phyloP scores from a whole-genome alignment of 1,140 invertebrate species.

The Dreissena polymorpha region DNA sequence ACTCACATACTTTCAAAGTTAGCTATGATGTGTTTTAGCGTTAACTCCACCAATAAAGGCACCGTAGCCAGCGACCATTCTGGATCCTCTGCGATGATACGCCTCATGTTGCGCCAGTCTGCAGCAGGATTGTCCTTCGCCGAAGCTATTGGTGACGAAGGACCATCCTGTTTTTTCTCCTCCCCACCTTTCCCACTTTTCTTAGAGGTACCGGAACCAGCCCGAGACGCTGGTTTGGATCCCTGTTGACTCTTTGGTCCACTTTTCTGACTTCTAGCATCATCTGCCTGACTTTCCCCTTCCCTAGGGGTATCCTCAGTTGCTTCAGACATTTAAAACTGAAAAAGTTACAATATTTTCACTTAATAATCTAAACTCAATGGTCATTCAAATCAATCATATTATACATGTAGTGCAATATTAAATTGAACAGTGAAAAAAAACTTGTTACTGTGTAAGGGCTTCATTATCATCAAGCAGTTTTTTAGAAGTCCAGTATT shows the following conservation, averaged over 20 bases:
- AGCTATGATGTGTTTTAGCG: conserved; percentile 75
- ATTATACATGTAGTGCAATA: neutral
- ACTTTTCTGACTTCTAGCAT: conserved; percentile 67
- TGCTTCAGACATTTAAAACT: neutral
- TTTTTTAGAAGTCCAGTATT: no score
- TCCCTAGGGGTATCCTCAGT: conserved; percentile 36
- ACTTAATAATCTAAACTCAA: no score
- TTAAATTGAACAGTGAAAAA: no score
- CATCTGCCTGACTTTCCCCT: conserved; percentile 57
- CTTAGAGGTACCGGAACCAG: conserved; percentile 67
- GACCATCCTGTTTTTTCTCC: conserved; percentile 58
- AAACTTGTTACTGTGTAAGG: no score
- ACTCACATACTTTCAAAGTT: conserved; percentile 78
- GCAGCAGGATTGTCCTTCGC: conserved; percentile 75
- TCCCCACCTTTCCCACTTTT: conserved; percentile 65
- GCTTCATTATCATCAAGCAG: no score
- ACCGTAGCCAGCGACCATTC: conserved; percentile 80
- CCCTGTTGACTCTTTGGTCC: conserved; percentile 64
- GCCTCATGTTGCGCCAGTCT: conserved; percentile 78
- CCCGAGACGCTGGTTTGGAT: conserved; percentile 65
- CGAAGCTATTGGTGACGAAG: conserved; percentile 62
- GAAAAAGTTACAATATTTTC: no score
- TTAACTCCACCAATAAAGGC: conserved; percentile 76
- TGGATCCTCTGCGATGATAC: conserved; percentile 80
- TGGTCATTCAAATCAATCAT: neutral